These are phyloP conservation scores for Danaus plexippus DNA, from an alignment of 1,140 invertebrate genomes.

Conservation along the genomic window DNA sequence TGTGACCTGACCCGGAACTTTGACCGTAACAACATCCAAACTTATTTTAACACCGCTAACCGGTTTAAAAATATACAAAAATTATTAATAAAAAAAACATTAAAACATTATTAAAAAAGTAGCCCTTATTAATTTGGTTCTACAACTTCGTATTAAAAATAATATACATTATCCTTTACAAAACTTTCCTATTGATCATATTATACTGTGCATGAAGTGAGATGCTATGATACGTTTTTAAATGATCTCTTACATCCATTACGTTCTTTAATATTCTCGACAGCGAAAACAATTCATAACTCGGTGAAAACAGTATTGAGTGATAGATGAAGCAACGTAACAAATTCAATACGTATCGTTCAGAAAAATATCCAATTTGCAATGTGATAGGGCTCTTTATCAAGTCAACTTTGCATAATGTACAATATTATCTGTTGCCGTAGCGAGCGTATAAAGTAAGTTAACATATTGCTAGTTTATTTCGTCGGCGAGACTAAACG, in stretches of 20 bases:
- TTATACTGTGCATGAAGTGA: too few species aligned
- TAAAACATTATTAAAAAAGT: too few species aligned
- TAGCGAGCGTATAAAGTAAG: conserved; percentile 33
- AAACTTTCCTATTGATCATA: too few species aligned
- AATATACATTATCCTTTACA: too few species aligned
- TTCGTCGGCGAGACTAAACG: conserved; percentile 44
- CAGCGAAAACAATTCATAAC: conserved; percentile 7
- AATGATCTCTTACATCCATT: too few species aligned
- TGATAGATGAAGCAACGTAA: conserved; percentile 20
- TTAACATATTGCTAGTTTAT: conserved; percentile 48
- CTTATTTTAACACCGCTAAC: too few species aligned
- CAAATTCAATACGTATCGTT: conserved; percentile 17
- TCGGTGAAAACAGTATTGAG: conserved; percentile 18
- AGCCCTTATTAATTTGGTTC: too few species aligned
- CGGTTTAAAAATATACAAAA: too few species aligned
- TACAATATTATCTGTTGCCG: conserved; percentile 28
- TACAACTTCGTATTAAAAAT: too few species aligned
- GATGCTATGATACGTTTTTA: too few species aligned
- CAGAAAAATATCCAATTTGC: conserved; percentile 20
- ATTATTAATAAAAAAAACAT: too few species aligned
- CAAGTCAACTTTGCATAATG: conserved; percentile 42
- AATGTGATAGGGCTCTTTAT: conserved; percentile 29
- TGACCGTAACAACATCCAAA: conserved; percentile 28
- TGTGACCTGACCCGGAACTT: conserved; percentile 47
- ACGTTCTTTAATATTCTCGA: too few species aligned